Conservation (phyloP, 2,113 vertebrate species). For the Myotis davidii region DNA sequence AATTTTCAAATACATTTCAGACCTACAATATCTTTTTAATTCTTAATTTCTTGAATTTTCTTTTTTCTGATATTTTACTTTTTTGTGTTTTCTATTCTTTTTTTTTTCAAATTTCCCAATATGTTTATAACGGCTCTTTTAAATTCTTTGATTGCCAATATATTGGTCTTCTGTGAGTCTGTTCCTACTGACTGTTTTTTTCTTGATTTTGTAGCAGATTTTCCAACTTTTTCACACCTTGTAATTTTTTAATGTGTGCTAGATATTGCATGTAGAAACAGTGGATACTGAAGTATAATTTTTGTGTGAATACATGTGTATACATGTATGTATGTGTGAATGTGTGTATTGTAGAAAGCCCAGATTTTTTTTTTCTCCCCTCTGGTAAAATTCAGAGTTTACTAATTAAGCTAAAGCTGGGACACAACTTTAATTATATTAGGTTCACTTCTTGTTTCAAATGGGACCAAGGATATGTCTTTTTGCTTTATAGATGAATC, state of each 20-base stretch:
- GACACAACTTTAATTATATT: background rate
- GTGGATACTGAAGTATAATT: background rate
- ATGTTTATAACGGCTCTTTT: conserved; percentile 3
- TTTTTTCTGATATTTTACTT: conserved; percentile 16
- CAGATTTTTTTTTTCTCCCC: background rate
- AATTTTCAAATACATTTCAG: conserved; percentile 53
- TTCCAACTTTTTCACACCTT: background rate
- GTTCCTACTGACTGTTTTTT: conserved; percentile 8
- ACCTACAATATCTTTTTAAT: background rate
- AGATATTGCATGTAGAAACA: background rate
- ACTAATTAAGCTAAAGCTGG: background rate
- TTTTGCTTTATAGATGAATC: background rate
- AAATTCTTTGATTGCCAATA: background rate
- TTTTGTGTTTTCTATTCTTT: background rate
- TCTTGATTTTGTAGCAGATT: background rate
- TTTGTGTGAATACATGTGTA: background rate
- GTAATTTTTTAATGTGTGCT: background rate
- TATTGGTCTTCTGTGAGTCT: background rate
- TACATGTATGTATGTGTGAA: background rate
- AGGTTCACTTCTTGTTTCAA: background rate
- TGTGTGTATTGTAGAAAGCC: background rate
- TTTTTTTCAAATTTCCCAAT: background rate
- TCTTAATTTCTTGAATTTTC: background rate
- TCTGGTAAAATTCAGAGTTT: conserved; percentile 34
- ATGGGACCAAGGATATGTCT: background rate